These are phyloP conservation scores for Calcarius ornatus DNA, from an alignment of 2,113 vertebrate genomes.

Conservation along the genomic window DNA sequence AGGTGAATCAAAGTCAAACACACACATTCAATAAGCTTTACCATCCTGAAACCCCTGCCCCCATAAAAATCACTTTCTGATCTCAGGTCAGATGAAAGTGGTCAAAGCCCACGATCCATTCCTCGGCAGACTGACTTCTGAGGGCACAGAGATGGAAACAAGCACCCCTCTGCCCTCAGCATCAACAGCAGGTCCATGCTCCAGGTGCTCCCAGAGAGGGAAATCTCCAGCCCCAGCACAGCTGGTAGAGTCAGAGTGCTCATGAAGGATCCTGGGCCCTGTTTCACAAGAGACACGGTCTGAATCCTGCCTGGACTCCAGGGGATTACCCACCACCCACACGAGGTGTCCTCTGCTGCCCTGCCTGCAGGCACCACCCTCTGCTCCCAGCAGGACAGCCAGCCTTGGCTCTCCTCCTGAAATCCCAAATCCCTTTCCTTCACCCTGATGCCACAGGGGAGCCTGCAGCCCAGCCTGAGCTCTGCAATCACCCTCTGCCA, in stretches of 20 bases:
- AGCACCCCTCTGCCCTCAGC: not conserved
- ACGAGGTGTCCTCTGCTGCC: not conserved
- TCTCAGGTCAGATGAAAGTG: not conserved
- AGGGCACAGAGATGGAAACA: not conserved
- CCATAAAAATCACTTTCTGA: not conserved
- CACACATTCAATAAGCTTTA: not conserved
- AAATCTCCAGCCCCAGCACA: not conserved
- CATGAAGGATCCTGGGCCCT: not conserved
- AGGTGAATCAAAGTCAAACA: not conserved
- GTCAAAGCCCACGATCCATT: not conserved
- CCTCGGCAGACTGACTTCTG: not conserved
- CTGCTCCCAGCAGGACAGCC: not conserved
- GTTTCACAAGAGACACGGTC: accelerated
- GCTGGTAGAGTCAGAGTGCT: accelerated
- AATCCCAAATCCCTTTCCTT: not conserved
- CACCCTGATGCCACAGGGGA: not conserved
- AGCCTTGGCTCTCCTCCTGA: not conserved
- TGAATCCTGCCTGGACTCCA: not conserved
- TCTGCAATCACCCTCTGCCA: not conserved
- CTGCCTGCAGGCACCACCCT: not conserved
- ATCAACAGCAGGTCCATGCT: not conserved
- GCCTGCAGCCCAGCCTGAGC: accelerated
- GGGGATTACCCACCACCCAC: not conserved
- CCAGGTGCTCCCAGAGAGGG: not conserved
- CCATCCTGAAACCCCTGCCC: not conserved